Evolutionary conservation across 2,797 vertebrate genomes (phyloP), one percentile per base, ranked within the genome.

Genomic region (Steatocranus sp.): DNA sequence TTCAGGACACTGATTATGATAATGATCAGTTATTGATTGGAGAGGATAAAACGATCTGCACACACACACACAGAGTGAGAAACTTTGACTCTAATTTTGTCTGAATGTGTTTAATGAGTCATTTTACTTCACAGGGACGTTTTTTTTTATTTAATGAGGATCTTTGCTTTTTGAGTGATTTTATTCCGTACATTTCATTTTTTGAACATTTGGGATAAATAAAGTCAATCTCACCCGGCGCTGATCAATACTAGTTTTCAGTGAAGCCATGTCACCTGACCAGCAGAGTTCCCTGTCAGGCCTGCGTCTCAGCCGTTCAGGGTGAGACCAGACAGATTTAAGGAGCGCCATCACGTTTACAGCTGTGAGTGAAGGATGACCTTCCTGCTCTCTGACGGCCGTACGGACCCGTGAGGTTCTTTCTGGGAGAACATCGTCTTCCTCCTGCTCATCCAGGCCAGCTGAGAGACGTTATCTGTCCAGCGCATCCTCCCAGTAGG

Each of bases 61-160:
- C 5, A 3, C 5, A 38, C 38, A 41, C 12, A 6, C 3, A 17
- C 15, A 17, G 0, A 48, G 4, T 1, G 18, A 49, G 18, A 49
- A 9, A 11, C 48, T 49, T 49, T 5, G 5, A 49, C 8, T 49
- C 4, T 49, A 49, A 49, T 49, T n/a, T 11, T 11, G 18, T 49
- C 48, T 49, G 18, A n/a, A n/a, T 9, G 14, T 7, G 14, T 54
- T 54, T 54, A 27, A 27, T 17, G 2, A 54, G 8, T 49, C 9
- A 15, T 54, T 54, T 53, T 25, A 53, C 23, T 14, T 51, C 18
- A 20, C 11, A 51, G 50, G 20, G 50, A 7, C 11, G 2, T 11
- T 54, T 23, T 14, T 56, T 30, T 12, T 7, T 15, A 15, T 54
- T 27, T 15, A 54, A 15, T 15, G 7, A 54, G 12, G 23, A 48